These are phyloP conservation scores for Xerus inauris DNA, from an alignment of 2,113 vertebrate genomes.

Conservation along the genomic window DNA sequence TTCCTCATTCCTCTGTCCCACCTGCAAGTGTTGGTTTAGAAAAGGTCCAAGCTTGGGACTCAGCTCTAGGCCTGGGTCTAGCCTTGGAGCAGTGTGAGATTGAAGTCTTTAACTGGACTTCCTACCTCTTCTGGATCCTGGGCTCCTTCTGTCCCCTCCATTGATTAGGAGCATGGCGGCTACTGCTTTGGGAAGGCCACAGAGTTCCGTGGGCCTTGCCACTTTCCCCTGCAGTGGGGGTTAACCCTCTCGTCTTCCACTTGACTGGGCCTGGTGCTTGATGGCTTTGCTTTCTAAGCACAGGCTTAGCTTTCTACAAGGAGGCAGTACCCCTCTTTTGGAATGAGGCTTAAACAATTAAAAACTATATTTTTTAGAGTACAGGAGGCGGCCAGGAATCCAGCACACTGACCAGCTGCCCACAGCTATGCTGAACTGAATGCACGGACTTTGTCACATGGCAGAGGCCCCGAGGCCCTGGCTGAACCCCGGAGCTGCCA, in stretches of 20 bases:
- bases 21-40: not conserved
- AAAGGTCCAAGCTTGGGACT: not conserved
- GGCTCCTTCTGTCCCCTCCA: constrained; percentile 31
- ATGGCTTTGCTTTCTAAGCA: not conserved
- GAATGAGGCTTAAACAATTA: not conserved
- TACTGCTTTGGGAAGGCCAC: constrained; percentile 71
- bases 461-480: not conserved
- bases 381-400: not conserved
- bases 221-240: not conserved
- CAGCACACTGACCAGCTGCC: rapidly evolving
- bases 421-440: rapidly evolving
- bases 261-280: not conserved
- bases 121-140: not conserved
- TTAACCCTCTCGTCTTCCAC: not conserved
- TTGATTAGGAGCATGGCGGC: constrained; percentile 70
- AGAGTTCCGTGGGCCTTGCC: not conserved
- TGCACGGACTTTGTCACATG: not conserved
- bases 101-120: not conserved
- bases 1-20: not conserved
- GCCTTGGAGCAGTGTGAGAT: not conserved
- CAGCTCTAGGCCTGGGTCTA: not conserved
- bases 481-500: not conserved
- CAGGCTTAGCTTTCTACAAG: not conserved
- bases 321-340: not conserved
- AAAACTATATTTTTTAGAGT: not conserved